Conservation (phyloP, 1,140 invertebrate species). For the Homalodisca vitripennis region DNA sequence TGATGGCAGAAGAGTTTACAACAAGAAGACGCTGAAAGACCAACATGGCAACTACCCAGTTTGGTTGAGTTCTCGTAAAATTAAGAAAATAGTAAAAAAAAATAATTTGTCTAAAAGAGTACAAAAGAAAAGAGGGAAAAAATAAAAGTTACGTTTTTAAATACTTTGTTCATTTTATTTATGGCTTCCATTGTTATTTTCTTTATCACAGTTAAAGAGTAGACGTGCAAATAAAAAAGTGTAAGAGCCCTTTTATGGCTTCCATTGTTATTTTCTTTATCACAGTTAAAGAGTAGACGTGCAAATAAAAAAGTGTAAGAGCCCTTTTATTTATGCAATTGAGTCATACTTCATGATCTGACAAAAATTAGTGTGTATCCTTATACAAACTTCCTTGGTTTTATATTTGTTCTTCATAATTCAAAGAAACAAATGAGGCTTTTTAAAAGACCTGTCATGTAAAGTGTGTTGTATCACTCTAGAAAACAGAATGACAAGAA, state of each 20-base stretch:
- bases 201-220: not conserved
- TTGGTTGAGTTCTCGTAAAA: conserved; percentile 33
- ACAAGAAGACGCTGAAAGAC: conserved; percentile 41
- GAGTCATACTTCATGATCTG: too few relatives aligned
- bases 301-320: not conserved
- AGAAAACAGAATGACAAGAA: too few relatives aligned
- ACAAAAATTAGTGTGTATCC: too few relatives aligned
- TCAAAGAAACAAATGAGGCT: too few relatives aligned
- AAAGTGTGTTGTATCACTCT: too few relatives aligned
- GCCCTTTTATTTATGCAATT: not conserved
- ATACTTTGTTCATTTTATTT: too few relatives aligned
- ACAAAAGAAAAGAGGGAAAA: conserved; percentile 31
- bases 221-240: not conserved
- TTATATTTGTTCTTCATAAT: too few relatives aligned
- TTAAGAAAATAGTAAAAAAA: conserved; percentile 32
- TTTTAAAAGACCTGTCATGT: too few relatives aligned
- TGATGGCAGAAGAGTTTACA: conserved; percentile 31
- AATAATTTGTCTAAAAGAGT: conserved; percentile 28
- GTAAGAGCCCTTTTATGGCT: not conserved
- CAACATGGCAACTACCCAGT: conserved; percentile 41
- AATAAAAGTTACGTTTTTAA: too few relatives aligned
- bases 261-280: not conserved
- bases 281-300: not conserved
- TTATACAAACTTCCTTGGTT: too few relatives aligned
- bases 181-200: not conserved